phyloP scores from a whole-genome alignment of 2,797 vertebrate species.

The Carapus acus region DNA sequence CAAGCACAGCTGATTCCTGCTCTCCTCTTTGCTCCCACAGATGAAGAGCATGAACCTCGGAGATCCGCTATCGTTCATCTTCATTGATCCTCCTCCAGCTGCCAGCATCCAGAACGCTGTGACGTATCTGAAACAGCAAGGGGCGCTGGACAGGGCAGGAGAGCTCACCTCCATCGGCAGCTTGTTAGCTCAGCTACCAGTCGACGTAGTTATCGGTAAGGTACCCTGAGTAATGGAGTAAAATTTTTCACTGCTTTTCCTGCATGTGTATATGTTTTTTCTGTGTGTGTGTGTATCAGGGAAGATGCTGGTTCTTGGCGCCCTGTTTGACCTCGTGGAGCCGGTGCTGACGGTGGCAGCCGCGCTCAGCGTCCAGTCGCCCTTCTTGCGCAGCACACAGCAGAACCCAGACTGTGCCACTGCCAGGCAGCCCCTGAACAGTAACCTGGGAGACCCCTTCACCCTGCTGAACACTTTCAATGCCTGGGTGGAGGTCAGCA shows the following conservation, averaged over 20 bases:
- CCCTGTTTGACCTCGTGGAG: slow-evolving; percentile 78
- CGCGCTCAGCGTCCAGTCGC: slow-evolving; percentile 83
- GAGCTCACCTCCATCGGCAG: slow-evolving; percentile 83
- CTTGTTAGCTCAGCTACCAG: slow-evolving; percentile 84
- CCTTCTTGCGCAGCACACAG: slow-evolving; percentile 78
- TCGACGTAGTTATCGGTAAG: slow-evolving; percentile 89
- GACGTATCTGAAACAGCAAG: slow-evolving; percentile 83
- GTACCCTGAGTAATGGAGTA: neutral
- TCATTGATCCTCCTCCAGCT: slow-evolving; percentile 84
- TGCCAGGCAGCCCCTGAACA: slow-evolving; percentile 78
- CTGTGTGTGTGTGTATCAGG: slow-evolving; percentile 64
- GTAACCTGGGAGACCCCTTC: slow-evolving; percentile 87
- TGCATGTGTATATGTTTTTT: no score
- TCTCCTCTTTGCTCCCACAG: slow-evolving; percentile 58
- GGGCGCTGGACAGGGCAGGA: slow-evolving; percentile 75
- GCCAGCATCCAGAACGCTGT: slow-evolving; percentile 85
- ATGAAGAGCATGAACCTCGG: slow-evolving; percentile 92
- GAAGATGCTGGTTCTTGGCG: slow-evolving; percentile 88
- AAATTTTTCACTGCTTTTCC: no score
- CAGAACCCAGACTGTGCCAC: slow-evolving; percentile 74
- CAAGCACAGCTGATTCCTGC: neutral
- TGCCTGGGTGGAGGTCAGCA: slow-evolving; percentile 85
- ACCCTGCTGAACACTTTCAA: slow-evolving; percentile 89
- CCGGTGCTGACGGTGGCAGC: slow-evolving; percentile 82
- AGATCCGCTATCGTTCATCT: slow-evolving; percentile 83